Conservation (phyloP, 2,888 invertebrate species). For the Pachycephus smyrnensis region DNA sequence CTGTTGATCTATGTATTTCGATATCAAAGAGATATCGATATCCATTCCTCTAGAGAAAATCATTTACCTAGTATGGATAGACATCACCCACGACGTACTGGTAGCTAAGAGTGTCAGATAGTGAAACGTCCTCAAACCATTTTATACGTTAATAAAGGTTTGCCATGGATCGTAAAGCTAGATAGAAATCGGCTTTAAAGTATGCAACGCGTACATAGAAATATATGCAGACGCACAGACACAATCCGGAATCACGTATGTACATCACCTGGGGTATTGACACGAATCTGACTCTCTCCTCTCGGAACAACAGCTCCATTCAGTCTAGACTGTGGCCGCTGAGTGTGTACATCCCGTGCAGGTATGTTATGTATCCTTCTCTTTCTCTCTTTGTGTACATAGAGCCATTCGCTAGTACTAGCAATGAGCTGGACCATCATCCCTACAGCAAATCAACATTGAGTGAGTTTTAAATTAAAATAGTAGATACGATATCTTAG, state of each 20-base stretch:
- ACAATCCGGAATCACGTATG: not conserved
- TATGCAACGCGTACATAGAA: not conserved
- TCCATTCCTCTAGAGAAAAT: not conserved
- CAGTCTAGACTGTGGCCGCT: conserved; percentile 19
- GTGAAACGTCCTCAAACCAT: not conserved
- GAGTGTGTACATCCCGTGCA: conserved; percentile 13
- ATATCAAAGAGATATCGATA: not conserved
- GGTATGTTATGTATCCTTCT: not conserved
- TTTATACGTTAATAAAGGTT: not conserved
- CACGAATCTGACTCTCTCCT: conserved; percentile 14
- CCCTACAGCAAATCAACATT: not conserved
- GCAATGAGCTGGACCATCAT: not conserved
- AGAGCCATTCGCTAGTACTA: not conserved
- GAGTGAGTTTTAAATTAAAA: not conserved
- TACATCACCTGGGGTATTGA: conserved; percentile 29
- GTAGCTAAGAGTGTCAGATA: not conserved
- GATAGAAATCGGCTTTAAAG: not conserved
- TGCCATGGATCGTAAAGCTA: not conserved
- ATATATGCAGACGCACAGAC: not conserved
- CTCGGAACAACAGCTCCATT: conserved; percentile 24
- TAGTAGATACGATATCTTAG: not conserved
- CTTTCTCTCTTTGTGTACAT: not conserved
- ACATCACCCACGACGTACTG: not conserved
- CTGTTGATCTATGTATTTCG: not conserved
- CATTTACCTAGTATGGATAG: not conserved